Percentiles rank a stretch among this genome's conserved stretches.
Conservation (phyloP, 2,113 vertebrate species). For the Ellobius talpinus region DNA sequence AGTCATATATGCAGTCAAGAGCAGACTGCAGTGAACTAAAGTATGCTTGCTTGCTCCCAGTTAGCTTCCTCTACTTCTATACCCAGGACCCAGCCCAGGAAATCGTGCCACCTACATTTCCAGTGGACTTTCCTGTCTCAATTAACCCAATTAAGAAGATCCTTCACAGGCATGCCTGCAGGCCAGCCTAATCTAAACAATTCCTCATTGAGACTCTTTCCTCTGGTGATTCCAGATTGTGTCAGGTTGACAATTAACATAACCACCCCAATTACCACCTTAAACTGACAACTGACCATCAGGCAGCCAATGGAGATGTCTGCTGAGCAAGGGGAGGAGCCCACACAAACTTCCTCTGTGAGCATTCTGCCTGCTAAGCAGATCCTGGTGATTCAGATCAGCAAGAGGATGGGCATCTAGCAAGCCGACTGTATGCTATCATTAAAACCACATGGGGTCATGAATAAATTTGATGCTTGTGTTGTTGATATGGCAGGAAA, state of each 20-base stretch:
- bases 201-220: not conserved
- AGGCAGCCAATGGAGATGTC: not conserved
- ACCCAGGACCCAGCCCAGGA: not conserved
- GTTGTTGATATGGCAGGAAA: not conserved
- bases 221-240: not conserved
- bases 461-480: not conserved
- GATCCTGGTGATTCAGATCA: not conserved
- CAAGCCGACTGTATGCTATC: not conserved
- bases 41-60: too few species aligned
- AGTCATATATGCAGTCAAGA: not conserved
- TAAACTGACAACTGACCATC: not conserved
- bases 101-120: not conserved
- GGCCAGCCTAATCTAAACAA: not conserved
- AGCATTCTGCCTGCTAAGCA: not conserved
- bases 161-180: not conserved
- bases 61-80: too few species aligned
- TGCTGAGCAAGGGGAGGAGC: not conserved
- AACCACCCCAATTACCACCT: not conserved
- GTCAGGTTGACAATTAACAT: not conserved
- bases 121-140: not conserved
- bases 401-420: not conserved
- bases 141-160: not conserved
- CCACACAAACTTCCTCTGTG: not conserved
- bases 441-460: not conserved
- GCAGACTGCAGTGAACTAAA: not conserved